Conservation (phyloP, 2,113 vertebrate species). For the Tor tambroides region DNA sequence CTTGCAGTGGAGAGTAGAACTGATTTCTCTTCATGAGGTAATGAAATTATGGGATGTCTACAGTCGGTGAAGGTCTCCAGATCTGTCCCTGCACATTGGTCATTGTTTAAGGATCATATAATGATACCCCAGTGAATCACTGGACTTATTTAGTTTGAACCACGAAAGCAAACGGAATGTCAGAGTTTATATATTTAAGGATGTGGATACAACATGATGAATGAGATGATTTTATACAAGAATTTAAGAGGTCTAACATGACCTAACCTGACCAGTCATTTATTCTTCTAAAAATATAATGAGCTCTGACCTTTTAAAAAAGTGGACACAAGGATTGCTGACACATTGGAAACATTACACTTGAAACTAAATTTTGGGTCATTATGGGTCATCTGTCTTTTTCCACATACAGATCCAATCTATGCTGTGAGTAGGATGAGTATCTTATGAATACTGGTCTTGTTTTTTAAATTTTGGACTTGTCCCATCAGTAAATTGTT, state of each 20-base stretch:
- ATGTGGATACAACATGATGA: neutral
- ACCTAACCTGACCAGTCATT: neutral
- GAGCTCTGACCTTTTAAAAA: neutral
- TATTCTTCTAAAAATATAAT: neutral
- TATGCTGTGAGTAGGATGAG: neutral
- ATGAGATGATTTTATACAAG: neutral
- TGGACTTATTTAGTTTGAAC: neutral
- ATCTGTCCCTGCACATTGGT: neutral
- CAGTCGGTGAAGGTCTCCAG: conserved; percentile 31
- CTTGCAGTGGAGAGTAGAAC: neutral
- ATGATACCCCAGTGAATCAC: conserved; percentile 10
- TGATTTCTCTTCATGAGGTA: neutral
- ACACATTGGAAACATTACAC: neutral
- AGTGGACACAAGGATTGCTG: neutral
- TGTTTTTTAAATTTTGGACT: neutral
- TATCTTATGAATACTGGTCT: neutral
- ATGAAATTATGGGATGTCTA: conserved; percentile 46
- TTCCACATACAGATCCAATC: conserved; percentile 10
- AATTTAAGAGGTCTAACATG: neutral
- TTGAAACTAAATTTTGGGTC: neutral
- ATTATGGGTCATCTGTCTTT: neutral
- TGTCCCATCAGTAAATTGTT: neutral
- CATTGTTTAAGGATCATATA: neutral
- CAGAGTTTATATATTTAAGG: neutral
- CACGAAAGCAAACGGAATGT: neutral